Percentiles rank a stretch among this genome's conserved stretches.
Conservation (phyloP, 2,797 vertebrate genomes). For the Hippopotamyrus pictus region DNA sequence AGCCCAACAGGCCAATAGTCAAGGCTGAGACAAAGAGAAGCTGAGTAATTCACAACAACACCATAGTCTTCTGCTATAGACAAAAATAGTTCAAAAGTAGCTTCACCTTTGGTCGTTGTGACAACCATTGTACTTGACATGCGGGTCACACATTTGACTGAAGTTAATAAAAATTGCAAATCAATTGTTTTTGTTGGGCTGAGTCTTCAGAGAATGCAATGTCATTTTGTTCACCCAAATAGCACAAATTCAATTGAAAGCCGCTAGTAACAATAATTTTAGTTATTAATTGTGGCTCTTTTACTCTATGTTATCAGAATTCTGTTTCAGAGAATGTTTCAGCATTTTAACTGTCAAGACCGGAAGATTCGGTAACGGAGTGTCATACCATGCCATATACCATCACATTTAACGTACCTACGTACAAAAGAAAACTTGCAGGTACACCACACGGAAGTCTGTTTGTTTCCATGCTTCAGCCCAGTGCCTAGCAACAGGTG, state of each 20-base stretch:
- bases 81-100: not conserved
- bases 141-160: not conserved
- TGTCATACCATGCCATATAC: not conserved
- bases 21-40: not conserved
- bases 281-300: not conserved
- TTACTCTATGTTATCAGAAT: not conserved
- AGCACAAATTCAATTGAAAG: not conserved
- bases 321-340: not conserved
- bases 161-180: not conserved
- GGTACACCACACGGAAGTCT: constrained; percentile 22
- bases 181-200: not conserved
- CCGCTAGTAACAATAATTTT: not conserved
- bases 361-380: not conserved
- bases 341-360: not conserved
- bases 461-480: constrained; percentile 35
- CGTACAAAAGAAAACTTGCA: not conserved
- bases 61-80: not conserved
- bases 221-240: not conserved
- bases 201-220: not conserved
- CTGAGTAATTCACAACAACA: not conserved
- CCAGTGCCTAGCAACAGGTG: constrained; percentile 30
- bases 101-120: not conserved
- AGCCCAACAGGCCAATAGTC: not conserved
- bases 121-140: not conserved
- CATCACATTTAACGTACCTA: not conserved